These are phyloP conservation scores for Anaspis maculata DNA, from an alignment of 2,888 invertebrate species.

Conservation along the genomic window DNA sequence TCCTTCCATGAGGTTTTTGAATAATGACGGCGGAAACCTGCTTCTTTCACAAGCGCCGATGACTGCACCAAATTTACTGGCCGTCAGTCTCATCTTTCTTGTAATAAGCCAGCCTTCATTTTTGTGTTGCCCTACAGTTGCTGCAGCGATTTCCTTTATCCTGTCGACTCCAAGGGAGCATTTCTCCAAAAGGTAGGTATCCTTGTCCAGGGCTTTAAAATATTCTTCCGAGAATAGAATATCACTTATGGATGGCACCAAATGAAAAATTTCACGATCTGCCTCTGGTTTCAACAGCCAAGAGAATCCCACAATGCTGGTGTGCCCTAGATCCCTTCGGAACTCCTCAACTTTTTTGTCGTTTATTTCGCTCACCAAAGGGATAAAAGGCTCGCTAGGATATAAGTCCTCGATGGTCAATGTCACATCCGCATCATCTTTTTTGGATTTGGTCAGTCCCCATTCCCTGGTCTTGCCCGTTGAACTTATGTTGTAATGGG, in stretches of 20 bases:
- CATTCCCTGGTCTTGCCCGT: neutral
- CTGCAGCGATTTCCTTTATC: neutral
- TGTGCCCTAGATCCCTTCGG: neutral
- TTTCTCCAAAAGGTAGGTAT: neutral
- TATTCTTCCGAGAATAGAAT: neutral
- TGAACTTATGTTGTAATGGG: neutral
- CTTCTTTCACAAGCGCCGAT: conserved; percentile 3
- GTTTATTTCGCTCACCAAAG: too few relatives aligned
- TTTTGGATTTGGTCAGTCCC: neutral
- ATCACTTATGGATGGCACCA: neutral
- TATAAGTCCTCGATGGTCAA: neutral
- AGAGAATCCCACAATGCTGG: neutral
- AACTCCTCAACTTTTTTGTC: neutral
- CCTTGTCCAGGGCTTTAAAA: neutral
- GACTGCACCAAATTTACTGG: conserved; percentile 6
- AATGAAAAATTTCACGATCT: neutral
- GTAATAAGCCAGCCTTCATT: conserved; percentile 3
- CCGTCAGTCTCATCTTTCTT: conserved; percentile 5
- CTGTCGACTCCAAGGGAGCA: neutral
- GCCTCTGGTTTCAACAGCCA: neutral
- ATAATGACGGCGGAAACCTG: conserved; percentile 7
- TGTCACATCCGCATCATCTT: neutral
- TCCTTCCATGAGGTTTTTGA: conserved; percentile 4
- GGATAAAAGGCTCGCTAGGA: neutral
- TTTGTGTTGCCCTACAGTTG: neutral